phyloP scores from a whole-genome alignment of 2,888 invertebrate genomes.

The Plagodis pulveraria region DNA sequence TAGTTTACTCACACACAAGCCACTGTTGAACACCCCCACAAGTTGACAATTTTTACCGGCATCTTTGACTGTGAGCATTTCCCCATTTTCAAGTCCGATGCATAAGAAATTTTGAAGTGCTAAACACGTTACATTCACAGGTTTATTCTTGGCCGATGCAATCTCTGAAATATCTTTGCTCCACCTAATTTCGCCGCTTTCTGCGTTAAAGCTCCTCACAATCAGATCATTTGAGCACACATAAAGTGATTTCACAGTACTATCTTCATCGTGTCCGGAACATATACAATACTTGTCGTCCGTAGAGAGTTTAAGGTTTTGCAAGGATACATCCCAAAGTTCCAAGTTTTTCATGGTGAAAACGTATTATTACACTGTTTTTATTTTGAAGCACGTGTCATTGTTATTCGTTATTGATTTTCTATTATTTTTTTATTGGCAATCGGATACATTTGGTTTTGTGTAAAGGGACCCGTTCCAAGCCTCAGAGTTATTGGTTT shows the following conservation, averaged over 20 bases:
- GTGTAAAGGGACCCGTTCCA: too few relatives aligned
- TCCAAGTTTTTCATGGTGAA: constrained; percentile 69
- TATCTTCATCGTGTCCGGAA: constrained; percentile 66
- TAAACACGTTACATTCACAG: constrained; percentile 69
- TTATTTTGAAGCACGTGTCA: neutral
- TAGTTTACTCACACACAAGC: constrained; percentile 61
- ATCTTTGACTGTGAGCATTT: constrained; percentile 63
- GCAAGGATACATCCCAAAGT: constrained; percentile 63
- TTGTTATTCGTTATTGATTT: neutral
- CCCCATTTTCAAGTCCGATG: constrained; percentile 71
- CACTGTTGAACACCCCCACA: constrained; percentile 66
- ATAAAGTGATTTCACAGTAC: constrained; percentile 60
- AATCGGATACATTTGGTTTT: too few relatives aligned
- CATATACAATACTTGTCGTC: constrained; percentile 55
- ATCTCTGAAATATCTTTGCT: constrained; percentile 56
- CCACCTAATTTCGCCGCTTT: constrained; percentile 63
- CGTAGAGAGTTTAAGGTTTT: constrained; percentile 47
- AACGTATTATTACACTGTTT: constrained; percentile 3
- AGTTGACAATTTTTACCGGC: constrained; percentile 56
- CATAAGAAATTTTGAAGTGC: constrained; percentile 64
- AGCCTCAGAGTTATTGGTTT: too few relatives aligned
- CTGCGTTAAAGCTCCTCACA: constrained; percentile 56
- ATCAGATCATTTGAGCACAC: constrained; percentile 69
- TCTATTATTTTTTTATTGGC: too few relatives aligned
- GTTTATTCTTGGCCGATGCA: constrained; percentile 73